Evolutionary conservation across 2,113 vertebrate species (phyloP).

Genomic region (Megaceryle maxima): DNA sequence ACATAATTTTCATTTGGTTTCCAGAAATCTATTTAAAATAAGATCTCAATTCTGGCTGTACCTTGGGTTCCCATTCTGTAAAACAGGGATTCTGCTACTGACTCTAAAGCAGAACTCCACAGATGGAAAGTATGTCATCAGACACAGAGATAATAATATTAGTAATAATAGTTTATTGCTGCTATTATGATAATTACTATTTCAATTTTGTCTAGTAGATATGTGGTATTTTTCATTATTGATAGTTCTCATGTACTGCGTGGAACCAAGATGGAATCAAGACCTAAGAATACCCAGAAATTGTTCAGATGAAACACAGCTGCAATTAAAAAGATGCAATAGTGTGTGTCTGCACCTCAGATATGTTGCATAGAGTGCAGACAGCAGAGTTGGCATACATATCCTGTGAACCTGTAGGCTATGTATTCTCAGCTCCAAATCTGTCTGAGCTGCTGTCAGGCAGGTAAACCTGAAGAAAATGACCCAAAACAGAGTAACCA

Average conservation of each 20-base stretch:
- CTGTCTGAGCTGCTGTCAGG: background rate
- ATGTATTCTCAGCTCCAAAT: background rate
- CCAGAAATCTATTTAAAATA: background rate
- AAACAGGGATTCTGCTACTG: background rate
- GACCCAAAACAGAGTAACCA: background rate
- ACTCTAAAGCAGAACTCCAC: background rate
- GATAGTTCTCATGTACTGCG: background rate
- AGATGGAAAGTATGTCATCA: background rate
- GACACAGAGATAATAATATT: background rate
- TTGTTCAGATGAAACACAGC: background rate
- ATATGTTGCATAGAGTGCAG: background rate
- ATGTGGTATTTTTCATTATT: background rate
- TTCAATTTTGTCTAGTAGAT: slow-evolving; percentile 13
- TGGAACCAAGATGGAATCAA: background rate
- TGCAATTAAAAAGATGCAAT: background rate
- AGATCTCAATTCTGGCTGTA: background rate
- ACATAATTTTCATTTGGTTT: slow-evolving; percentile 3
- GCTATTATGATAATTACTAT: slow-evolving; percentile 17
- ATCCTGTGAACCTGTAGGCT: background rate
- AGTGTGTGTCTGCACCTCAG: background rate
- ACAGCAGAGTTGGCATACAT: background rate
- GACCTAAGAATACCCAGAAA: background rate
- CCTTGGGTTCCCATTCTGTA: background rate
- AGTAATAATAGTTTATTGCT: slow-evolving; percentile 2
- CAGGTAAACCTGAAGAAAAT: background rate